Percentiles rank a stretch among this genome's conserved stretches.
phyloP scores from a whole-genome alignment of 2,797 vertebrate genomes.

The Gallinago nigripennis region DNA sequence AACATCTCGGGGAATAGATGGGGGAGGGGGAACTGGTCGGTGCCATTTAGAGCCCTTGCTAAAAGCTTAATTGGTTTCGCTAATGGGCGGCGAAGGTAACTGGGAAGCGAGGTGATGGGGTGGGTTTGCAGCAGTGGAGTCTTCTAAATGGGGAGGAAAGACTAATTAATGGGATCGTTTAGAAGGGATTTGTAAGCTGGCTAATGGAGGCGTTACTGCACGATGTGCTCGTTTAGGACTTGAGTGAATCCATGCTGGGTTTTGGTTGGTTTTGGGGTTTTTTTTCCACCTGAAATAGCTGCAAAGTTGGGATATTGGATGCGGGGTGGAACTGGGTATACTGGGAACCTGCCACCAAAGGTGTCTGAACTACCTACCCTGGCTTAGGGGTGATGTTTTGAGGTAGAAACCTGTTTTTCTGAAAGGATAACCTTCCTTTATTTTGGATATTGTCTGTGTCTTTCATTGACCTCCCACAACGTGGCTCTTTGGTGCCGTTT shows the following conservation, averaged over 20 bases:
- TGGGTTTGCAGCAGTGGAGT: neutral
- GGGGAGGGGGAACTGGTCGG: rapidly evolving
- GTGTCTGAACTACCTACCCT: rapidly evolving
- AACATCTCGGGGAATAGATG: neutral
- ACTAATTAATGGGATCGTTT: neutral
- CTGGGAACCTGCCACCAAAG: neutral
- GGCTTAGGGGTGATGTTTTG: rapidly evolving
- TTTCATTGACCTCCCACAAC: neutral
- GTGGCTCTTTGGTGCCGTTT: neutral
- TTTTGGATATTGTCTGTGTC: rapidly evolving
- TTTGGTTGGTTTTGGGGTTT: too few species aligned
- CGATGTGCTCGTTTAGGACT: neutral
- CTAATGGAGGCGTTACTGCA: rapidly evolving
- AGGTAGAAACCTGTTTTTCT: rapidly evolving
- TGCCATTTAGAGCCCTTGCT: neutral
- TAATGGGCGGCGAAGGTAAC: neutral
- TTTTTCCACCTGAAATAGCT: neutral
- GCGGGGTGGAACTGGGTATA: neutral
- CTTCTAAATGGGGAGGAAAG: neutral
- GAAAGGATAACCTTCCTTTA: neutral
- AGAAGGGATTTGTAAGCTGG: neutral
- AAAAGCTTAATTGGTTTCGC: neutral
- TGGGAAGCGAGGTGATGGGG: neutral
- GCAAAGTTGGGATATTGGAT: rapidly evolving
- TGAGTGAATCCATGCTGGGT: neutral